phyloP scores from a whole-genome alignment of 2,797 vertebrate species.

The Coranthus polyacanthus region DNA sequence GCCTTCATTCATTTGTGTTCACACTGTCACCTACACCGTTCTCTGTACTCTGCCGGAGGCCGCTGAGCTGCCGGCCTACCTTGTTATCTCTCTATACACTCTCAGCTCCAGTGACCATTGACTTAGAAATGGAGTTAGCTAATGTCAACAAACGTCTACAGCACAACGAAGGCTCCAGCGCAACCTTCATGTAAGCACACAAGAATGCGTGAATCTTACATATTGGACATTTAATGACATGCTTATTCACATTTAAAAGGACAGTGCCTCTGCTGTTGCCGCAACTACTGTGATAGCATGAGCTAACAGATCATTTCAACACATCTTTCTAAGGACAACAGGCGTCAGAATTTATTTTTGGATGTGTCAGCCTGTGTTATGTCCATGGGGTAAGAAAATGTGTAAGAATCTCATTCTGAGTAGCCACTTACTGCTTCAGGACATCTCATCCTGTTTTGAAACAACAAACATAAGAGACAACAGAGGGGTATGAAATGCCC shows the following conservation, averaged over 20 bases:
- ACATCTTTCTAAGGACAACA: not conserved
- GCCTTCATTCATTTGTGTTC: no score
- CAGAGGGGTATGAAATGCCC: slow-evolving; percentile 3
- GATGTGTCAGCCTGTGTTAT: slow-evolving; percentile 6
- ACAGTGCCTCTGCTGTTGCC: not conserved
- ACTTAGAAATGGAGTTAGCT: no score
- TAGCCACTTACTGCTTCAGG: slow-evolving; percentile 15
- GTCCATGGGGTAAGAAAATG: slow-evolving; percentile 7
- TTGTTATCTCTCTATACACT: no score
- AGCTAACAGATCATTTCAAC: slow-evolving; percentile 1
- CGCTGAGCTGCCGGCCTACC: no score
- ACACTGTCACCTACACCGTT: no score
- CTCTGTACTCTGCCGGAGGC: no score
- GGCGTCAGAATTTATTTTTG: not conserved
- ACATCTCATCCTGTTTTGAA: slow-evolving; percentile 15
- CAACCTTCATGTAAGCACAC: no score
- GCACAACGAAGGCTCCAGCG: no score
- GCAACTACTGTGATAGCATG: not conserved
- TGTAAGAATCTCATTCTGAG: slow-evolving; percentile 4
- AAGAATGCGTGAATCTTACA: no score
- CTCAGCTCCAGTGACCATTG: no score
- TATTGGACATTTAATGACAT: no score
- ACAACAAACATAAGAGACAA: slow-evolving; percentile 18
- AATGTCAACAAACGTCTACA: no score
- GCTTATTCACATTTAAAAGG: not conserved